Evolutionary conservation across 1,140 invertebrate species (phyloP), one percentile per base, ranked within the genome.

Genomic region (Tachypleus tridentatus): DNA sequence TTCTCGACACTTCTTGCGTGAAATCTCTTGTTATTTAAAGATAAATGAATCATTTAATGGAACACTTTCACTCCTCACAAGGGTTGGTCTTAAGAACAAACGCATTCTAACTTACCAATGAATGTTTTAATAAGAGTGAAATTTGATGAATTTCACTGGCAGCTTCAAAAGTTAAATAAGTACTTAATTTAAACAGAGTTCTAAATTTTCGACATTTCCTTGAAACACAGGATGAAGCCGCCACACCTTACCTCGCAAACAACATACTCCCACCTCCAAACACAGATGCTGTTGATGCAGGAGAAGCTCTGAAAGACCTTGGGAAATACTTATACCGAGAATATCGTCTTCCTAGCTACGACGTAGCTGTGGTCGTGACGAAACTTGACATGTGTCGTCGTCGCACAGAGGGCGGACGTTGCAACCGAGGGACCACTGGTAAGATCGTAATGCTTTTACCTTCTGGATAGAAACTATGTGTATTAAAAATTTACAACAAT

Each of bases 371-470:
- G 64, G 91, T 92, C 57, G 91, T 96, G 69, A 96, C 93, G 73
- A 96, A 96, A 89, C 89, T 95, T 85, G 93, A 96, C 87, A 95
- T 96, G 91, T 96, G 93, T 87, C 87, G 92, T 82, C 85, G 90
- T 82, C 87, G 91, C 82, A 91, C 88, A 83, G 85, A 88, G 77
- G 88, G 87, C 83, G 91, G 93, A 80, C 86, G 87, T 80, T 95
- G 92, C 87, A 94, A 94, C 87, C 86, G 91, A 83, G 92, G 92
- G 81, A 96, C 92, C 73, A 91, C 92, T 91, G 92, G 91, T 94
- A 91, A 81, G 82, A 84, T 54, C 0, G n/a, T 3, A 7, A 54
- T 8, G n/a, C 53, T 54, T n/a, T 8, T 54, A 7, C 53, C 53
- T n/a, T 8, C n/a, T 54, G 53, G 53, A 29, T 29, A 2, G 29